Base-by-base conservation (phyloP, 2,888 invertebrate species). In the Hypselothyrea guttata region DNA sequence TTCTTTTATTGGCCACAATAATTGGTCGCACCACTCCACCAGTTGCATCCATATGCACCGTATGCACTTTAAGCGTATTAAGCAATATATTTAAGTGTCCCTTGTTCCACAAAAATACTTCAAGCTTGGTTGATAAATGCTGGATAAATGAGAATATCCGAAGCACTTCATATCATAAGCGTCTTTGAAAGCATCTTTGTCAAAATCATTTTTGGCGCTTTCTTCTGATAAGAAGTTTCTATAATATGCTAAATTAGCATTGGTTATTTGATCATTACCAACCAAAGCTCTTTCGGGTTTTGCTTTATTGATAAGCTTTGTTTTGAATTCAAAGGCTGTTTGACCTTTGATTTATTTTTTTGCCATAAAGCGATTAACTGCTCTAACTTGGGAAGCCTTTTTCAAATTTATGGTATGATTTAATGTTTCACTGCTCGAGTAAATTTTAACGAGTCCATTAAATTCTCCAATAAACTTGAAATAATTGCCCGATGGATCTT, bases 21-120 rank as follows among this genome's bases (percentile, higher is more conserved):
- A 41, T 5, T 27, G 41, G 41, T 22, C 12, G 18, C 12, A 28
- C 41, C 18, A 41, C 5, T 11, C 11, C n/a, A 12, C 41, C 41
- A 5, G 41, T 41, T 22, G 41, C 41, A 22, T 41, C 41, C 8
- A 41, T 41, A 41, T 41, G 41, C 7, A 41, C 22, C 9, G 41
- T 41, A 27, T 41, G 18, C 2, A 18, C 27, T 1, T 11, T 41
- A 3, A 41, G 1, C 1, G 22, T 5, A 8, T 27, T 12, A 7
- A 8, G 11, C 12, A 41, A 41, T 7, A 28, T n/a, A 7, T 12
- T 11, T 4, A 41, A 22, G 7, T 41, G 41, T 18, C 22, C 38
- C 9, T 16, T 15, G 38, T 38, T 16, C 9, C 38, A 38, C 16
- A 38, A 7, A 38, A 22, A 22, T 22, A 22, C 22, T 22, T 22